Percentiles rank a stretch among this genome's conserved stretches.
These are phyloP conservation scores for Petrocephalus sullivani DNA, from an alignment of 2,797 vertebrate species.

Conservation along the genomic window DNA sequence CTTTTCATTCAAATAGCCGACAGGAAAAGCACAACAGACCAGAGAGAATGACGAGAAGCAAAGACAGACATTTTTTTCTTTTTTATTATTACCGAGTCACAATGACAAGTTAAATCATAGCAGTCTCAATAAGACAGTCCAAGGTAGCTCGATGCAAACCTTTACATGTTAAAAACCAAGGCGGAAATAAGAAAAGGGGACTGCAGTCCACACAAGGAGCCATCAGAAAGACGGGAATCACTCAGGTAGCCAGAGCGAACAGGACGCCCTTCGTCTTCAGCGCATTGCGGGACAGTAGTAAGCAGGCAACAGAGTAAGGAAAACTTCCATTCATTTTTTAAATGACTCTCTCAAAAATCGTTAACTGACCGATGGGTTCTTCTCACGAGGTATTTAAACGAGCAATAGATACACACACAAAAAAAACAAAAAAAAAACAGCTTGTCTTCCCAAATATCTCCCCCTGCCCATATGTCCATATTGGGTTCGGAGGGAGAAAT, in stretches of 20 bases:
- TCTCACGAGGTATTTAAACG: constrained; percentile 42
- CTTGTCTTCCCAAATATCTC: background rate
- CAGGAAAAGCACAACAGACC: background rate
- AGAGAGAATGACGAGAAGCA: background rate
- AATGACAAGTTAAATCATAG: constrained; percentile 70
- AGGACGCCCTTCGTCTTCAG: constrained; percentile 62
- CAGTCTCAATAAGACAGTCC: constrained; percentile 64
- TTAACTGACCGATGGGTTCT: constrained; percentile 30
- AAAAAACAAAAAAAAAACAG: background rate
- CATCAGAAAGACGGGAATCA: constrained; percentile 62
- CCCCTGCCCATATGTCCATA: background rate
- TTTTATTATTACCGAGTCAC: constrained; percentile 63
- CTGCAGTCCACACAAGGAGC: constrained; percentile 45
- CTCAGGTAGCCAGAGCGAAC: constrained; percentile 44
- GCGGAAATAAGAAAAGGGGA: constrained; percentile 39
- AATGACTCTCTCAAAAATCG: constrained; percentile 34
- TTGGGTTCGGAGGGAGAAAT: constrained; percentile 16
- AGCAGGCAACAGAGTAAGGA: constrained; percentile 57
- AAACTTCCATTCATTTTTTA: constrained; percentile 45
- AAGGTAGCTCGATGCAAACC: constrained; percentile 64
- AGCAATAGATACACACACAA: constrained; percentile 27
- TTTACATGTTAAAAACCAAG: constrained; percentile 61
- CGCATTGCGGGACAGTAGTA: constrained; percentile 44
- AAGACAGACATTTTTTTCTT: constrained; percentile 28
- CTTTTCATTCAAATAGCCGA: background rate